These are phyloP conservation scores for Entomyzon cyanotis DNA, from an alignment of 2,113 vertebrate genomes.

Conservation along the genomic window DNA sequence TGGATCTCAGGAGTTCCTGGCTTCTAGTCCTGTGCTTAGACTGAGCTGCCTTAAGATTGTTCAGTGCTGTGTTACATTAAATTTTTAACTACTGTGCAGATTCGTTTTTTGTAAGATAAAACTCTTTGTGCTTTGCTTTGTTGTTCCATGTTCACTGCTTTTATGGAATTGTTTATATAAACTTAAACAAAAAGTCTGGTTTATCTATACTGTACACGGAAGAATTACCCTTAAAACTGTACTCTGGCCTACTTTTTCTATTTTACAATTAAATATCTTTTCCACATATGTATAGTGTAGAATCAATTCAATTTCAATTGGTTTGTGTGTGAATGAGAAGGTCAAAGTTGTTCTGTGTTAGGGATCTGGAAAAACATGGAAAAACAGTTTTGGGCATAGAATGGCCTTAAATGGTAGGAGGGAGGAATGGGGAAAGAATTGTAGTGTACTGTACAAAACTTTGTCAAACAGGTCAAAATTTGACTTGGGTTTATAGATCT, in stretches of 20 bases:
- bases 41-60: conserved; percentile 71
- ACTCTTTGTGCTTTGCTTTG: conserved; percentile 75
- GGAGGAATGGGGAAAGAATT: background rate
- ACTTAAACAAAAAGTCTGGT: conserved; percentile 67
- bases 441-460: background rate
- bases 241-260: conserved; percentile 84
- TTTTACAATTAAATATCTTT: conserved; percentile 88
- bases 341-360: background rate
- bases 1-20: conserved; percentile 29
- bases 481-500: background rate
- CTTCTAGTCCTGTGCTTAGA: conserved; percentile 55
- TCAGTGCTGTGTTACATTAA: conserved; percentile 67
- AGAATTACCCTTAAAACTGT: conserved; percentile 81
- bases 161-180: conserved; percentile 79
- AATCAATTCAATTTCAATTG: conserved; percentile 45
- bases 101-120: conserved; percentile 72
- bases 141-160: conserved; percentile 75
- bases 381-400: background rate
- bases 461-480: background rate
- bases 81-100: conserved; percentile 65
- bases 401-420: background rate
- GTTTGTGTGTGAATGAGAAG: background rate
- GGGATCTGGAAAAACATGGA: background rate
- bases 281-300: conserved; percentile 73
- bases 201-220: conserved; percentile 76